Conservation (phyloP, 2,888 invertebrate genomes). For the Drosophila suboccidentalis region DNA sequence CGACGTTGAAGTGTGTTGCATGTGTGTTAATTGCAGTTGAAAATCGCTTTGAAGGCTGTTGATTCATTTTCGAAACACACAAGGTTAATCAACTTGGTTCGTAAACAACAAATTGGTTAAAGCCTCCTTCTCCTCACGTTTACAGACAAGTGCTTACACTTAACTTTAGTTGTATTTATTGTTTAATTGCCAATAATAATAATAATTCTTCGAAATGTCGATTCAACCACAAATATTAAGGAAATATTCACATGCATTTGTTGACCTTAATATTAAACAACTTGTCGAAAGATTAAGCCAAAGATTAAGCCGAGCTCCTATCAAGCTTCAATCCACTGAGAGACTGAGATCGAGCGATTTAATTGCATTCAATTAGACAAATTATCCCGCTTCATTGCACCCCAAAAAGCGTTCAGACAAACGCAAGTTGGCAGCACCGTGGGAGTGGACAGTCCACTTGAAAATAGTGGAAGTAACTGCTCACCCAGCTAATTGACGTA, state of each 20-base stretch:
- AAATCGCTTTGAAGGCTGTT: slow-evolving; percentile 69
- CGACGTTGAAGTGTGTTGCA: slow-evolving; percentile 16
- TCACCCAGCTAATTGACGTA: slow-evolving; percentile 10
- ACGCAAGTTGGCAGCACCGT: slow-evolving; percentile 44
- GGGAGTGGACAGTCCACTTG: slow-evolving; percentile 34
- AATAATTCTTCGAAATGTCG: slow-evolving; percentile 7
- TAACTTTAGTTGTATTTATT: slow-evolving; percentile 22
- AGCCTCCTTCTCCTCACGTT: slow-evolving; percentile 24
- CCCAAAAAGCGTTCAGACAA: slow-evolving; percentile 28
- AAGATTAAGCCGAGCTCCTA: slow-evolving; percentile 9
- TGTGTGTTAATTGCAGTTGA: slow-evolving; percentile 73
- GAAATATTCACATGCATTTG: slow-evolving; percentile 68
- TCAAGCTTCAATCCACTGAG: background rate
- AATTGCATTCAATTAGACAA: slow-evolving; percentile 77
- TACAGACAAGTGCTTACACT: slow-evolving; percentile 1
- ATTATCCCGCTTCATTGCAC: slow-evolving; percentile 72
- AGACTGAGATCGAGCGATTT: slow-evolving; percentile 51
- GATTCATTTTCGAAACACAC: slow-evolving; percentile 66
- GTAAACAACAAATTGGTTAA: slow-evolving; percentile 40
- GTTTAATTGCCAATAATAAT: slow-evolving; percentile 51
- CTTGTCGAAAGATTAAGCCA: slow-evolving; percentile 48
- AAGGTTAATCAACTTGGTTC: slow-evolving; percentile 53
- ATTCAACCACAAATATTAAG: slow-evolving; percentile 69
- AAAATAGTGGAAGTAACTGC: slow-evolving; percentile 11
- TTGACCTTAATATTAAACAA: slow-evolving; percentile 56